Evolutionary conservation across 2,888 invertebrate genomes (phyloP).

Genomic region (Oligia latruncula): DNA sequence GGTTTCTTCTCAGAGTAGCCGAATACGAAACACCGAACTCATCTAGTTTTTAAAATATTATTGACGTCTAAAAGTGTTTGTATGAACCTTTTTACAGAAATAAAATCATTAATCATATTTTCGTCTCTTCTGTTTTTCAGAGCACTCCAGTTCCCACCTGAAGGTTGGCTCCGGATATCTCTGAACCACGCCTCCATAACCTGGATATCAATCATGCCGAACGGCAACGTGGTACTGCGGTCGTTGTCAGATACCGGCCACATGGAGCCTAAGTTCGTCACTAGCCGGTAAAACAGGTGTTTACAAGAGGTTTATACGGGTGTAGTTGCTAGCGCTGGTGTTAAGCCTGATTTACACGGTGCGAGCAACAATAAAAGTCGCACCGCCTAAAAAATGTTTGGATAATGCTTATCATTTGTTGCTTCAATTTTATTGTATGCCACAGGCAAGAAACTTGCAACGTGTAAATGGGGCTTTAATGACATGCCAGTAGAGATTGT

Average conservation of each 20-base stretch:
- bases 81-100: too few species aligned
- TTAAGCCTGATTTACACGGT: neutral
- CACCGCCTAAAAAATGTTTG: neutral
- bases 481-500: constrained; percentile 11
- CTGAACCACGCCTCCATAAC: constrained; percentile 98
- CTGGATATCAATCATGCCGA: constrained; percentile 96
- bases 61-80: neutral
- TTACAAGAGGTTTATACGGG: constrained; percentile 48
- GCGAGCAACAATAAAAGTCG: neutral
- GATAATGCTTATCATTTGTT: neutral
- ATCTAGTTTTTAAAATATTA: neutral
- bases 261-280: constrained; percentile 94
- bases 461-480: constrained; percentile 7
- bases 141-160: constrained; percentile 98
- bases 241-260: constrained; percentile 97
- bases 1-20: neutral
- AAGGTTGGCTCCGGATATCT: constrained; percentile 98
- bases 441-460: neutral
- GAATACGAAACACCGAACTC: neutral
- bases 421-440: neutral
- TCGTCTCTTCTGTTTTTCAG: constrained; percentile 86
- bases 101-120: too few species aligned
- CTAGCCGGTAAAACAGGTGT: constrained; percentile 88
- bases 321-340: constrained; percentile 51
- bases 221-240: constrained; percentile 95